Base-by-base conservation (phyloP, 2,888 invertebrate genomes). In the Ommatoiulus sabulosus region DNA sequence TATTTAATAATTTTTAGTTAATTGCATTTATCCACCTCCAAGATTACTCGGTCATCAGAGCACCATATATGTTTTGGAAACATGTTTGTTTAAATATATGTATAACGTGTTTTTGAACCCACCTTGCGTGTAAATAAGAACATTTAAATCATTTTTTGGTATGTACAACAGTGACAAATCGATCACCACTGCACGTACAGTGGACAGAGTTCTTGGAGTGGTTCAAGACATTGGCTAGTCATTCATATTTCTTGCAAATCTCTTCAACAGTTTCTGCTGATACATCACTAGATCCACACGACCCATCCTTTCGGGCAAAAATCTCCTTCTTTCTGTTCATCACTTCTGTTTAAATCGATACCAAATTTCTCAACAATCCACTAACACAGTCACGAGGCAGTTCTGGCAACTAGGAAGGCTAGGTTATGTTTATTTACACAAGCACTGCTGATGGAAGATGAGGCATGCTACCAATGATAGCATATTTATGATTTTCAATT, bases 401-500 rank as follows among this genome's bases (percentile, higher is more conserved):
- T 12, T 52, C 17, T 52, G 35, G 35, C 35, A n/a, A n/a, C n/a
- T n/a, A n/a, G n/a, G 52, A 12, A 52, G 52, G 2, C 52, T 52
- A 52, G 2, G 5, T 4, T 12, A n/a, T 3, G 12, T 63, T 17
- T 24, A n/a, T 6, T 72, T 17, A 6, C 72, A 72, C 72, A 72
- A 72, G 17, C 72, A 5, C 17, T 17, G 17, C 52, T 12, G 35
- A 12, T 10, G 72, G 24, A 3, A 12, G 52, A 15, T 52, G 48
- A 12, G 48, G 48, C 48, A 48, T 48, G 48, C 48, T 80, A 12
- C 35, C 72, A 24, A 35, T 80, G 1, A 10, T 80, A 15, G 35
- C 12, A 80, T 80, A 80, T 80, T 80, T 35, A 80, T 80, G 80
- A 86, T 86, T 86, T 86, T 44, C 85, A n/a, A 20, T 35, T 84